These are phyloP conservation scores for Ranitomeya imitator DNA, from an alignment of 2,113 vertebrate genomes.

Conservation along the genomic window DNA sequence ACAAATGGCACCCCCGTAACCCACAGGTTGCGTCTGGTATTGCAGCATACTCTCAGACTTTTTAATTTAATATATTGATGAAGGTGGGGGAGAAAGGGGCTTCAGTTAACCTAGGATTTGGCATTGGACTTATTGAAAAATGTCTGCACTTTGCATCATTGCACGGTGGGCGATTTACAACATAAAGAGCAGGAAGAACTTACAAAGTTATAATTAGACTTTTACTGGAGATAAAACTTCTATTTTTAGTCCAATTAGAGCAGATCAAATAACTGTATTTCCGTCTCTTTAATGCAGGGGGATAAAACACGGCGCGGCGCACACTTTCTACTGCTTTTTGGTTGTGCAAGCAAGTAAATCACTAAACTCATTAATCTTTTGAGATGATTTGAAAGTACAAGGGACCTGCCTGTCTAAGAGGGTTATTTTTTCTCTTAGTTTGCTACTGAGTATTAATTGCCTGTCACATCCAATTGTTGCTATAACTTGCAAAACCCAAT, in stretches of 20 bases:
- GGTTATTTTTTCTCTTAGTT: neutral
- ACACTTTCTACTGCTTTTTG: neutral
- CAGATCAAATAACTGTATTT: neutral
- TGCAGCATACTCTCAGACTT: too few relatives aligned
- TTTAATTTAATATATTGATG: too few relatives aligned
- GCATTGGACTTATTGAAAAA: neutral
- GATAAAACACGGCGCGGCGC: neutral
- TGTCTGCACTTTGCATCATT: neutral
- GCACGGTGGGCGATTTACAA: neutral
- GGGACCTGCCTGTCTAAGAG: neutral
- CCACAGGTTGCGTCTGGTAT: too few relatives aligned
- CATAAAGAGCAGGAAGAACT: neutral
- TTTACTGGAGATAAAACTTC: neutral
- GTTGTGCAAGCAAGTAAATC: constrained; percentile 18
- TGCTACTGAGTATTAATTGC: constrained; percentile 31
- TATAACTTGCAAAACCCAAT: neutral
- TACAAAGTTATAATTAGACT: neutral
- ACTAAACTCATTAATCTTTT: constrained; percentile 46
- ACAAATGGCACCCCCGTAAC: too few relatives aligned
- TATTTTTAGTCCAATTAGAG: constrained; percentile 24
- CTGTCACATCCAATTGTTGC: constrained; percentile 25
- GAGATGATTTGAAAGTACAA: constrained; percentile 13
- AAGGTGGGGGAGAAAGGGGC: too few relatives aligned
- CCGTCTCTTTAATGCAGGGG: neutral
- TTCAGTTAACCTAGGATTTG: too few relatives aligned